Percentiles rank a stretch among this genome's conserved stretches.
Evolutionary conservation across 23 tunicate species (phyloP).

Genomic region (Styela plicata): DNA sequence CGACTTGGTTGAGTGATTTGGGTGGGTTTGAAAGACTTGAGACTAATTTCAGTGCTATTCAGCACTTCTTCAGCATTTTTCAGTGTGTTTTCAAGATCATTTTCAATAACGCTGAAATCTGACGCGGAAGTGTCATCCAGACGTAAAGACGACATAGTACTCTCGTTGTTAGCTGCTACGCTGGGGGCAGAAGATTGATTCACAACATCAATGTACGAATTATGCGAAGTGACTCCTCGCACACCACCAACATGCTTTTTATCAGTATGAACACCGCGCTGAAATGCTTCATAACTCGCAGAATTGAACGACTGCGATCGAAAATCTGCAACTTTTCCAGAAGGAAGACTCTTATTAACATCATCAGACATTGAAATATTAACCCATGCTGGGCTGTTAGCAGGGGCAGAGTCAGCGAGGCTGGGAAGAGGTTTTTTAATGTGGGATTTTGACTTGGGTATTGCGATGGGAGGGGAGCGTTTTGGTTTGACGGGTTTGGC

Average conservation of each 20-base stretch:
- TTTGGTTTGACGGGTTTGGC: background rate
- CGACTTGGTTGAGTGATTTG: background rate
- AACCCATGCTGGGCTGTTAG: slow-evolving; percentile 24
- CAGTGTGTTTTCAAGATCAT: background rate
- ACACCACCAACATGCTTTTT: background rate
- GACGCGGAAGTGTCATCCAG: background rate
- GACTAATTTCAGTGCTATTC: background rate
- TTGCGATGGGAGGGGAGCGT: slow-evolving; percentile 8
- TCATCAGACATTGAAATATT: slow-evolving; percentile 25
- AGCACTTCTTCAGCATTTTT: background rate
- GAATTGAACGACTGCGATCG: background rate
- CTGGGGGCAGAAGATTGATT: background rate
- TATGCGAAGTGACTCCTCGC: background rate
- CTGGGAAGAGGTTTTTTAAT: background rate
- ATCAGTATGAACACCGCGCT: background rate
- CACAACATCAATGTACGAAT: slow-evolving; percentile 2
- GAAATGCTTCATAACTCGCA: background rate
- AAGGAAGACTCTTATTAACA: background rate
- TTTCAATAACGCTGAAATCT: background rate
- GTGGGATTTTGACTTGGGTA: background rate
- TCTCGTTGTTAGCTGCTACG: background rate
- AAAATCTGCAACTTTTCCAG: background rate
- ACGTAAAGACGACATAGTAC: background rate
- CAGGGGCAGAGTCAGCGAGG: background rate
- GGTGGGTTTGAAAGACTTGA: background rate